Evolutionary conservation across 1,140 invertebrate genomes (phyloP), one percentile per base, ranked within the genome.

Genomic region (Drosophila kohkoa): DNA sequence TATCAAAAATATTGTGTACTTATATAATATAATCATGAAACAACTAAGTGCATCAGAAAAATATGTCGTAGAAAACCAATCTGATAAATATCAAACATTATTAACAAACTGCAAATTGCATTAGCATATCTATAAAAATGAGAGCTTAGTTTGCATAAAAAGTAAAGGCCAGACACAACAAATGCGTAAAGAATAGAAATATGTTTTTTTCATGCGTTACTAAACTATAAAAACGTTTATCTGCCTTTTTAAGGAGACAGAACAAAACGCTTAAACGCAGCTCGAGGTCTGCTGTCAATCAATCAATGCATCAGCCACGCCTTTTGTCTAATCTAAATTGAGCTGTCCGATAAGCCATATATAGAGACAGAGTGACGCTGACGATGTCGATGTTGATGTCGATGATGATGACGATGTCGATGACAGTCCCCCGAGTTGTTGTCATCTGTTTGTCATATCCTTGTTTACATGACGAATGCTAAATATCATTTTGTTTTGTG

Each of bases 361-460:
- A 66, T 3, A 60, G 55, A 8, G 4, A 35, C 2, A 25, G 5
- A 52, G n/a, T 28, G 15, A 49, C 30, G 38, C 8, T 11, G 38
- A 4, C 49, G 25, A 38, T 10, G 35, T 3, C 35, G 35, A 38
- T 38, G 3, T 38, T 10, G 35, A 43, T 43, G 11, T 11, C 63
- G 25, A n/a, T 43, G 30, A 60, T 30, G 63, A 43, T 43, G 11
- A 5, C 63, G 25, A n/a, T 43, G 30, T 68, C 38, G 63, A 54
- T 86, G 82, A 66, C 79, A 79, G 35, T 86, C 79, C 79, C 82
- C 66, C 51, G 75, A 72, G 79, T 62, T 58, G 52, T 59, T 68
- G 64, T 74, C 62, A 67, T 11, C 52, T 79, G 81, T 77, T 66
- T 75, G 74, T 58, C 35, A 68, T 73, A 87, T 87, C 82, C 82